Conservation (phyloP, 2,113 vertebrate genomes). For the Sylvicapra grimmia region DNA sequence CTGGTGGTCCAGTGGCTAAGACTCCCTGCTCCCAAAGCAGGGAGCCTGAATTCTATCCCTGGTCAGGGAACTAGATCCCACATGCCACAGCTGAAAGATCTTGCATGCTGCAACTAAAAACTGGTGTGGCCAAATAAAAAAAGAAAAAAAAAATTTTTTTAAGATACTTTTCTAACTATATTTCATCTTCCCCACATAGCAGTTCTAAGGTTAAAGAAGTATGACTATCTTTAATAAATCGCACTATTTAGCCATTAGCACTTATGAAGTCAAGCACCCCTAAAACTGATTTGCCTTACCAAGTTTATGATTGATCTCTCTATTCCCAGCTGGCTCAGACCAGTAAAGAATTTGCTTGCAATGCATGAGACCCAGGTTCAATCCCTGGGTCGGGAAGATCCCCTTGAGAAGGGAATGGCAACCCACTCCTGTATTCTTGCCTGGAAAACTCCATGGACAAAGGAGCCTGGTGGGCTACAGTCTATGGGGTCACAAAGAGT, state of each 20-base stretch:
- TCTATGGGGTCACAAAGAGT: neutral
- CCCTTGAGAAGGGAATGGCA: neutral
- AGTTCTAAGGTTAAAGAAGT: constrained; percentile 27
- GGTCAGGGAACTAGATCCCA: neutral
- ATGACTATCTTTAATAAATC: constrained; percentile 59
- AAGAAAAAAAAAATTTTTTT: neutral
- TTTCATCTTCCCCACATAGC: constrained; percentile 34
- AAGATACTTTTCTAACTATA: constrained; percentile 19
- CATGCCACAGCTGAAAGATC: neutral
- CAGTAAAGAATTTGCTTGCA: neutral
- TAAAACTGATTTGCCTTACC: neutral
- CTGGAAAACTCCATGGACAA: neutral
- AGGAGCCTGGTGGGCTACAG: neutral
- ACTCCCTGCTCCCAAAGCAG: neutral
- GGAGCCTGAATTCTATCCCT: neutral
- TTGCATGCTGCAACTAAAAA: neutral
- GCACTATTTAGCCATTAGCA: neutral
- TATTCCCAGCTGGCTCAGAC: neutral
- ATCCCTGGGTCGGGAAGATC: neutral
- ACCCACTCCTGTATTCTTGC: neutral
- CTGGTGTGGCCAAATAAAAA: neutral
- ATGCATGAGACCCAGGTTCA: neutral
- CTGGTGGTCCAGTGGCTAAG: neutral
- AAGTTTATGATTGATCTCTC: neutral
- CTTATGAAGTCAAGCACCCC: neutral